Conservation (phyloP, 2,888 invertebrate species). For the Latheticus oryzae region DNA sequence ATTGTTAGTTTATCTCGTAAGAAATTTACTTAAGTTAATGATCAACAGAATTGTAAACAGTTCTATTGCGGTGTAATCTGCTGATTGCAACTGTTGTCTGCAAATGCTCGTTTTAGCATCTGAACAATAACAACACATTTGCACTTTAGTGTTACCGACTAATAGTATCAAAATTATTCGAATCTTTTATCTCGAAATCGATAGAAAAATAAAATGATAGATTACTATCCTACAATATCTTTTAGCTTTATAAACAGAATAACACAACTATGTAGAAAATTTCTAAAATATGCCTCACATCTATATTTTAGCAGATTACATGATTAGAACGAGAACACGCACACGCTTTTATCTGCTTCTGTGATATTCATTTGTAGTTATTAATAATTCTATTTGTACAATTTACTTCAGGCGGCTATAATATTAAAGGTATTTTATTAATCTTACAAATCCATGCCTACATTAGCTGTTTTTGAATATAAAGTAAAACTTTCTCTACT, state of each 20-base stretch:
- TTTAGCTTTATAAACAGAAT: too few relatives aligned
- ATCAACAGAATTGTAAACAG: constrained; percentile 8
- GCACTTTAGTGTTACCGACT: constrained; percentile 4
- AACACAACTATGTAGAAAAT: too few relatives aligned
- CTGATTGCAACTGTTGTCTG: constrained; percentile 18
- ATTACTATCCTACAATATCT: too few relatives aligned
- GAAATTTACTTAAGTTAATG: constrained; percentile 4
- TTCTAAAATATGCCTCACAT: too few relatives aligned
- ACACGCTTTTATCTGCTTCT: constrained; percentile 42
- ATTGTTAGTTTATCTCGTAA: too few relatives aligned
- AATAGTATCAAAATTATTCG: constrained; percentile 4
- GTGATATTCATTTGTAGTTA: constrained; percentile 43
- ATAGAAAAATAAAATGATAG: background rate
- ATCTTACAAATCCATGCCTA: too few relatives aligned
- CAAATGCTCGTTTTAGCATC: constrained; percentile 8
- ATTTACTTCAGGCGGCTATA: constrained; percentile 29
- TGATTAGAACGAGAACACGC: constrained; percentile 30
- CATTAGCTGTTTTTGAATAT: too few relatives aligned
- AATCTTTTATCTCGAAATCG: background rate
- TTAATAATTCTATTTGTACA: constrained; percentile 44
- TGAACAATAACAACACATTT: constrained; percentile 7
- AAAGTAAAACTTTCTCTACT: too few relatives aligned
- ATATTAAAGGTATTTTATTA: constrained; percentile 32
- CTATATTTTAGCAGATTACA: constrained; percentile 24
- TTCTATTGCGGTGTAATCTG: constrained; percentile 12